Base-by-base conservation (phyloP, 2,888 invertebrate genomes). In the Callinectes sapidus region DNA sequence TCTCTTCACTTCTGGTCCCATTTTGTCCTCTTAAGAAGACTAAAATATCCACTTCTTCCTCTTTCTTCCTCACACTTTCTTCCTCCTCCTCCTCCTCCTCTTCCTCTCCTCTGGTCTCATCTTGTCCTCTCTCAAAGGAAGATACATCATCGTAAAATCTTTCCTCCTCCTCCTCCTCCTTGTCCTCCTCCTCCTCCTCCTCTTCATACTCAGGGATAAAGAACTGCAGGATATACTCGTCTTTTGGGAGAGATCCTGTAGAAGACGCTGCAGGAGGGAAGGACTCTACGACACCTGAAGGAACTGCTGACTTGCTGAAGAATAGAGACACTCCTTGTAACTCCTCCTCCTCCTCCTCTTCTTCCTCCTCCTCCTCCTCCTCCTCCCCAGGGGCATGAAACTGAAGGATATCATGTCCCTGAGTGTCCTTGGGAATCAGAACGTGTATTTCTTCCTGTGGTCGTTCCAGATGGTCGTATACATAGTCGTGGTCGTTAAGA, bases 181-280 rank as follows among this genome's bases (percentile, higher is more conserved):
- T 16, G 1, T 35, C 81, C 16, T 81, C 16, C 3, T 81, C 81
- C 35, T 81, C 35, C 0, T 81, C 28, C 18, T 89, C 89, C 8
- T 61, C 89, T 0, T 61, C 61, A 42, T 89, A 89, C 35, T 89
- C 89, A n/a, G 89, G 89, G 89, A 89, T 89, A n/a, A 89, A 89
- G 71, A 89, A 89, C 89, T 89, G 89, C 2, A 71, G 89, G 23
- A 71, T 35, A 23, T 48, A 81, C n/a, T 81, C 32, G 16, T 81
- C 81, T 81, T 18, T 14, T 2, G 81, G 35, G 3, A 81, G 16
- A 23, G 35, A 13, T 71, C 81, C 48, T 16, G 61, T 18, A 35
- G 81, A 18, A 32, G 81, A 2, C 16, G 81, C 2, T 8, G 81
- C 16, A 32, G 88, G 28, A n/a, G 48, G 87, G 28, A 35, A 39